These are phyloP conservation scores for Ataeniobius toweri DNA, from an alignment of 2,797 vertebrate genomes.

Conservation along the genomic window DNA sequence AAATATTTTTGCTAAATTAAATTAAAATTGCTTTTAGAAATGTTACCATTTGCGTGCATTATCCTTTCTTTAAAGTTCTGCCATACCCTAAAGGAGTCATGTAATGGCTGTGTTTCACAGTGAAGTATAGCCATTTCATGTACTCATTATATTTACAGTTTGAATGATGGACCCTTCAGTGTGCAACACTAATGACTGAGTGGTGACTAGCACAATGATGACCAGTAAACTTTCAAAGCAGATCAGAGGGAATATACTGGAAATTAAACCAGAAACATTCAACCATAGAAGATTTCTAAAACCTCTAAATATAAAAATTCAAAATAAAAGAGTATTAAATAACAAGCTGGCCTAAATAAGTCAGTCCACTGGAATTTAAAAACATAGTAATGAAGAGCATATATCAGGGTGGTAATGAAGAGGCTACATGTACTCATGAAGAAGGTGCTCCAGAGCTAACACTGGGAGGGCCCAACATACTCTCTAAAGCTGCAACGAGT, in stretches of 20 bases:
- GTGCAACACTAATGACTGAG: not conserved
- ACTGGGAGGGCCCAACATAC: no score
- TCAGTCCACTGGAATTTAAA: not conserved
- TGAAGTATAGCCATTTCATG: not conserved
- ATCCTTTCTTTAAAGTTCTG: conserved; percentile 1
- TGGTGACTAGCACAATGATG: not conserved
- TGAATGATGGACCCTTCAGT: not conserved
- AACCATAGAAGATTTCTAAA: not conserved
- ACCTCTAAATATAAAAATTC: not conserved
- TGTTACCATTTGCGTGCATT: not conserved
- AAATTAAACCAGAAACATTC: not conserved
- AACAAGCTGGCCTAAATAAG: not conserved
- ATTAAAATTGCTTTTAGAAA: not conserved
- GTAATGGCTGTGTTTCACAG: not conserved
- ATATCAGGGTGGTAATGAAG: no score
- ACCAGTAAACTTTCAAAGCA: not conserved
- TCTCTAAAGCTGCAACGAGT: no score
- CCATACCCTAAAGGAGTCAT: not conserved
- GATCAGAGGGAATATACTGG: not conserved
- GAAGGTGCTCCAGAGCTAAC: no score
- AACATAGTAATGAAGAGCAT: not conserved
- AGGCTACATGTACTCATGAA: no score
- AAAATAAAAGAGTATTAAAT: not conserved
- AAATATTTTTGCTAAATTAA: not conserved
- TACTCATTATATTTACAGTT: not conserved